phyloP scores from a whole-genome alignment of 1,140 invertebrate genomes.

The Brachionus rotundiformis region DNA sequence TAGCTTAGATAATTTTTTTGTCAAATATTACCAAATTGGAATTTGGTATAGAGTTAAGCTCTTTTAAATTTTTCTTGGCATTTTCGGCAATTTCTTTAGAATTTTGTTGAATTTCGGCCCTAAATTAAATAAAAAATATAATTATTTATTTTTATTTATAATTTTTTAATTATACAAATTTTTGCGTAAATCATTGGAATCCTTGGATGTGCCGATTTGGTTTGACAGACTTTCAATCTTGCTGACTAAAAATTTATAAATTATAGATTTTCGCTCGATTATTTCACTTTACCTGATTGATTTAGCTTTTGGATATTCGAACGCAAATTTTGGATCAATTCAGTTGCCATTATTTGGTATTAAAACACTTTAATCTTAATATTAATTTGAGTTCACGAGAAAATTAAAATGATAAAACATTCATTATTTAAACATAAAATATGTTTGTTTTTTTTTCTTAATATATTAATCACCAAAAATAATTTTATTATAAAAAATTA shows the following conservation, averaged over 20 bases:
- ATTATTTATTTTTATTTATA: neutral
- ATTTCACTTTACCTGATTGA: constrained; percentile 7
- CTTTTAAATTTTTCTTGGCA: constrained; percentile 23
- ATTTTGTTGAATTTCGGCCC: constrained; percentile 8
- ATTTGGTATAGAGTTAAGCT: neutral
- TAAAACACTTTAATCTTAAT: neutral
- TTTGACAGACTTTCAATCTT: constrained; percentile 39
- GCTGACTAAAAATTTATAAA: constrained; percentile 25
- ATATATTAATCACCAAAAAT: neutral
- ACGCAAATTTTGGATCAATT: constrained; percentile 43
- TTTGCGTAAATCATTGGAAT: constrained; percentile 24
- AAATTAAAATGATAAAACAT: neutral
- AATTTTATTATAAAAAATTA: neutral
- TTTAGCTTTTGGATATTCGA: constrained; percentile 43
- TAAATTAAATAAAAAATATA: neutral
- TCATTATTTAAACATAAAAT: constrained; percentile 22
- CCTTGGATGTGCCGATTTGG: constrained; percentile 28
- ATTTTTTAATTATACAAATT: neutral
- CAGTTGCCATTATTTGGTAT: constrained; percentile 18
- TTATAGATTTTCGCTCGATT: neutral
- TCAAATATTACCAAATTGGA: neutral
- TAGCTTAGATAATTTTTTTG: neutral
- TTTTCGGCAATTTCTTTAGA: constrained; percentile 20
- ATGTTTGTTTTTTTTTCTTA: neutral
- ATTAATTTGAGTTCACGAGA: neutral